Base-by-base conservation (phyloP, 2,797 vertebrate species). In the Benthosema pterotum region DNA sequence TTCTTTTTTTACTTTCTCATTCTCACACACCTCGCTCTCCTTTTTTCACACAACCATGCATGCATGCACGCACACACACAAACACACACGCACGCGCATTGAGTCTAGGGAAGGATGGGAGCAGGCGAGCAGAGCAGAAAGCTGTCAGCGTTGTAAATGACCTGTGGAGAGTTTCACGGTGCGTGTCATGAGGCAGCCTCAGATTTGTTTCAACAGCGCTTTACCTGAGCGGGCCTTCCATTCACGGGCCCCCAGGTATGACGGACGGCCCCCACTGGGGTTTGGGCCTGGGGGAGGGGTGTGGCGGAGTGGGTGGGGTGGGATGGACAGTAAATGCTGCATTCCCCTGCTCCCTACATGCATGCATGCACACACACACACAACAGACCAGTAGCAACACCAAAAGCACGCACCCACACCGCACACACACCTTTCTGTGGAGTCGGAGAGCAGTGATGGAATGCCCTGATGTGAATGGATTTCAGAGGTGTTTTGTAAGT, bases 151-250 rank as follows among this genome's bases (percentile, higher is more conserved):
- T 89, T 91, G 91, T 91, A 95, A 97, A 96, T 95, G 95, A 95
- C 90, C 94, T 95, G 95, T 96, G 94, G 96, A 96, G 89, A 91
- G 94, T 95, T 94, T 93, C 94, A 95, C 94, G 87, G 92, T 95
- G 93, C 92, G 91, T 91, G 88, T 96, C 94, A 95, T 95, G 95
- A 88, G 95, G 93, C 92, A 94, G 94, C 93, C 93, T 88, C 92
- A 94, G 83, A 90, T 94, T 92, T 95, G 95, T 95, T 94, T 93
- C 94, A 94, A 93, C 93, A 94, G 92, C 84, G 93, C 94, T 93
- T 87, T 92, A 92, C 94, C 90, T 95, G 93, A 93, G 91, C 89
- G 89, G 32, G 32, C 32, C 32, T 78, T 94, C 91, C 79, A 87
- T 95, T 94, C 93, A 94, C 88, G 91, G 87, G 92, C 92, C 90